Base-by-base conservation (phyloP, 2,113 vertebrate genomes). In the Laticauda colubrina region DNA sequence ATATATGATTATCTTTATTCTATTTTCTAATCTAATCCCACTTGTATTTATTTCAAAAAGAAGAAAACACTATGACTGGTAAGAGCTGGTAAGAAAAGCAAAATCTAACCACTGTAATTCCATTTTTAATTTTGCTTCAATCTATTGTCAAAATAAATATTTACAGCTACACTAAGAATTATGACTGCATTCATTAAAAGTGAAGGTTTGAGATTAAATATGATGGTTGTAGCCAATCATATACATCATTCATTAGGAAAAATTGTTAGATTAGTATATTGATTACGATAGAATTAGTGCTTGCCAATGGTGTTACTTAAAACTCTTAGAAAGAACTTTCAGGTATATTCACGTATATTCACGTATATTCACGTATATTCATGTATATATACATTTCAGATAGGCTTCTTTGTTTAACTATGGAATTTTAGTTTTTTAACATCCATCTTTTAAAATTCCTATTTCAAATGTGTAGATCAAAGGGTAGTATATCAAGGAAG, bases 11-110 rank as follows among this genome's bases (percentile, higher is more conserved):
- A 86, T 91, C 87, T 94, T 94, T 94, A 10, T 81, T 94, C 69
- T 89, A 56, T 15, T 51, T 93, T 95, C 85, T 93, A 91, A 45
- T 95, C 85, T 93, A 91, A 45, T 14, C 55, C n/a, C 64, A 87
- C 8, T 93, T 96, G 89, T 92, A 64, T 93, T 81, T 93, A 53
- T 55, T 87, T 53, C 85, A 89, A 88, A 61, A n/a, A 64, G 34
- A 89, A 12, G 20, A 88, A 92, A 23, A 43, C 81, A 23, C 48
- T 69, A 26, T 87, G 90, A 89, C 4, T 1, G 48, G 39, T 48
- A 11, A 29, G 91, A 59, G 24, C 34, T 95, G 57, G 91, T 45
- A 90, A 85, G 48, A 88, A n/a, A 88, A 86, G 92, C n/a, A 11
- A 15, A 5, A 89, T 64, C 92, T 87, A 94, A 93, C 14, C 6